Evolutionary conservation across 2,113 vertebrate species (phyloP).

Genomic region (Microcebus lehilahytsara): DNA sequence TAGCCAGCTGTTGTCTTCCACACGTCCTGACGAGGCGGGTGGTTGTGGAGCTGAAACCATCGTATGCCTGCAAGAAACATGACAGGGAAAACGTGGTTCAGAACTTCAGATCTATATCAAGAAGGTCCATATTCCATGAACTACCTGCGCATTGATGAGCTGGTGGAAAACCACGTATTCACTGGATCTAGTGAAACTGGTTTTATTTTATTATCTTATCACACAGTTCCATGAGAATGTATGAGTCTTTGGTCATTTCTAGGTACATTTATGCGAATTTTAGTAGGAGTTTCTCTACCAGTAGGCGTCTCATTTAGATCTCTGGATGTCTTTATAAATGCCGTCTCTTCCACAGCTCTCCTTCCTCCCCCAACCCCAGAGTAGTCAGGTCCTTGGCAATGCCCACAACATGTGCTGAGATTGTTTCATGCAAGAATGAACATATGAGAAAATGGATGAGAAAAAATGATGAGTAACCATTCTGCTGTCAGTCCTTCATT

Average conservation of each 20-base stretch:
- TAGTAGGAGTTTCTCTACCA: too few species aligned
- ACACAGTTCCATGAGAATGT: too few species aligned
- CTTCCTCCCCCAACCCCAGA: too few species aligned
- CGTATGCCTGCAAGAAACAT: slow-evolving; percentile 85
- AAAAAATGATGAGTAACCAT: background rate
- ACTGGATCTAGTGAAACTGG: too few species aligned
- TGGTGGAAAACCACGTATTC: background rate
- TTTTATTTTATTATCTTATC: too few species aligned
- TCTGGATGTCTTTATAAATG: too few species aligned
- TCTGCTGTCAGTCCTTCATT: background rate
- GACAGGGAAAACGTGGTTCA: background rate
- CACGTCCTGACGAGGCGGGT: slow-evolving; percentile 86
- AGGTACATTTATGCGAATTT: too few species aligned
- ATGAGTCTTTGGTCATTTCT: too few species aligned
- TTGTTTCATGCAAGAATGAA: background rate
- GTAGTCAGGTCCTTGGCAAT: background rate
- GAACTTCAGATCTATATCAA: background rate
- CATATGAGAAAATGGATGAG: background rate
- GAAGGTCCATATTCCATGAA: background rate
- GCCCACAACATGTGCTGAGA: background rate
- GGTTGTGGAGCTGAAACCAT: slow-evolving; percentile 83
- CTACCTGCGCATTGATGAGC: background rate
- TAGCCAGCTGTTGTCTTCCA: slow-evolving; percentile 81
- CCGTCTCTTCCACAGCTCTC: background rate
- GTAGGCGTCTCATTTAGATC: too few species aligned